These are phyloP conservation scores for Enteromius argenteus DNA, from an alignment of 2,797 vertebrate species.

Conservation along the genomic window DNA sequence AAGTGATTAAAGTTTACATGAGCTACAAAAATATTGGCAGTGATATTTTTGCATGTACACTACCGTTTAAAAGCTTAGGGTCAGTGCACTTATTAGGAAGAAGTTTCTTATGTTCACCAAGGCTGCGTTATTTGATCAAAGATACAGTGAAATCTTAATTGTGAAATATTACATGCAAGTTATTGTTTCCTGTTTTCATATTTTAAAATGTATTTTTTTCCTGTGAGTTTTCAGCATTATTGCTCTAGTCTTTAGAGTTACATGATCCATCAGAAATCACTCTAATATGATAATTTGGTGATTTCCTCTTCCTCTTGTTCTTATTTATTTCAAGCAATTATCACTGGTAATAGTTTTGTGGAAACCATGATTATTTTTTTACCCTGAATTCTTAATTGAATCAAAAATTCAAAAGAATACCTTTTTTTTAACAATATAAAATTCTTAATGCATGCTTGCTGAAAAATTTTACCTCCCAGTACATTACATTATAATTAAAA, in stretches of 20 bases:
- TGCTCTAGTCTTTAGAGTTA: not conserved
- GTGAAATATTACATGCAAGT: not conserved
- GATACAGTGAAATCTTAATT: not conserved
- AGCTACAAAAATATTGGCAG: not conserved
- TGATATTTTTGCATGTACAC: not conserved
- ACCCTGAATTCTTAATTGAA: not conserved
- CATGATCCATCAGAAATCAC: not conserved
- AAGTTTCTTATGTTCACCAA: not conserved
- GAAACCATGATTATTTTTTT: not conserved
- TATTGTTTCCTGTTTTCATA: not conserved
- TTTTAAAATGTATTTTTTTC: not conserved
- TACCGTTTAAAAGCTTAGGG: not conserved
- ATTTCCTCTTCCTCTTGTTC: not conserved
- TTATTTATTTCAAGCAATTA: not conserved
- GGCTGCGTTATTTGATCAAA: not conserved
- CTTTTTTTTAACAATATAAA: not conserved
- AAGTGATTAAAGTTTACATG: not conserved
- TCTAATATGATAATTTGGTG: no score
- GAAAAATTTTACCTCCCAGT: not conserved
- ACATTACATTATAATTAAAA: not conserved
- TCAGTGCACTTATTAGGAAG: not conserved
- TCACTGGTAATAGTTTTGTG: not conserved
- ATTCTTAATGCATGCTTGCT: not conserved
- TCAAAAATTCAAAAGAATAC: not conserved
- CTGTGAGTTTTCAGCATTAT: not conserved